Percentiles rank a stretch among this genome's conserved stretches.
Evolutionary conservation across 1,140 invertebrate genomes (phyloP).

Genomic region (Zaprionus davidi): DNA sequence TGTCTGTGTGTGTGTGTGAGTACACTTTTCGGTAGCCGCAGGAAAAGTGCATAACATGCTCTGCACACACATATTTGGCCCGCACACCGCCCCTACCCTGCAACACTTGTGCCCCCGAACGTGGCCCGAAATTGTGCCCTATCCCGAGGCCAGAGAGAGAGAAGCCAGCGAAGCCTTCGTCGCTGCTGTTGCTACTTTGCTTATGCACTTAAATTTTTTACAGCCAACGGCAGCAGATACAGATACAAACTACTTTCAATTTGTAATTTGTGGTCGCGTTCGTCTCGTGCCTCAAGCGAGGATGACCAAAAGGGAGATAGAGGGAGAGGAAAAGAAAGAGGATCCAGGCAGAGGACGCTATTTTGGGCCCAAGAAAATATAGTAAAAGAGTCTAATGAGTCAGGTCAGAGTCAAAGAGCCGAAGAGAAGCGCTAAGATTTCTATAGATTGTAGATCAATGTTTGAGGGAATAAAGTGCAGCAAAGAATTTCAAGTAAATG

Average conservation of each 20-base stretch:
- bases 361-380: conserved; percentile 35
- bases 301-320: neutral
- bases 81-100: too few species aligned
- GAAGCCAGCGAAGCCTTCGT: conserved; percentile 5
- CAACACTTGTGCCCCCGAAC: neutral
- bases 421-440: neutral
- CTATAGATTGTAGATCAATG: neutral
- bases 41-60: conserved; percentile 78
- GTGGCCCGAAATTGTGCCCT: conserved; percentile 42
- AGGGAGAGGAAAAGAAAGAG: neutral
- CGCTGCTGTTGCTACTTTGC: conserved; percentile 68
- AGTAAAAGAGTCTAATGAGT: conserved; percentile 69
- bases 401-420: conserved; percentile 28
- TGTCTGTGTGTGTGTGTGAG: conserved; percentile 14
- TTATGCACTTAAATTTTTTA: conserved; percentile 79
- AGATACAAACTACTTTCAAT: conserved; percentile 83
- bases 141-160: conserved; percentile 5
- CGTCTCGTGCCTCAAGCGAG: conserved; percentile 13
- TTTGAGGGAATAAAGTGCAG: too few species aligned
- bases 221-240: conserved; percentile 49
- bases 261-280: conserved; percentile 77
- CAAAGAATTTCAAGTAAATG: neutral
- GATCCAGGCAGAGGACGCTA: conserved; percentile 39
- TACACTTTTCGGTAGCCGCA: conserved; percentile 77
- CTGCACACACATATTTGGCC: neutral